A percentile compares a stretch with the other conserved stretches of the same genome.
phyloP scores from a whole-genome alignment of 2,113 vertebrate species.

The Peromyscus leucopus region DNA sequence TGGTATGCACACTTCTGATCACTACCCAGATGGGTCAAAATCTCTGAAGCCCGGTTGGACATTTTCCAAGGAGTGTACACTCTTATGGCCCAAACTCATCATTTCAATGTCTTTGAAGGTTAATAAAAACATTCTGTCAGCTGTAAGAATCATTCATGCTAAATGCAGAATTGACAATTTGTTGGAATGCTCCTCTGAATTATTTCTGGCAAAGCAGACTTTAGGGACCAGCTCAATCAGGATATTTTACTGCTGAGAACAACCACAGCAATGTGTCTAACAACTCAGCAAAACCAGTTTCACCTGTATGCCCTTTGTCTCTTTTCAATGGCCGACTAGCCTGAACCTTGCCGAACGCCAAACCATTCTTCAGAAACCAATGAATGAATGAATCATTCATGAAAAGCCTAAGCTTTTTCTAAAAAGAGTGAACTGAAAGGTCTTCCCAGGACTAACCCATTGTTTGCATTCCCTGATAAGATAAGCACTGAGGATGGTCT shows the following conservation, averaged over 20 bases:
- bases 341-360: not conserved
- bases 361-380: constrained; percentile 46
- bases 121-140: constrained; percentile 60
- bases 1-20: not conserved
- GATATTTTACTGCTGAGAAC: constrained; percentile 40
- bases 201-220: constrained; percentile 48
- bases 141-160: constrained; percentile 48
- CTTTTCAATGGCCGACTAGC: constrained; percentile 15
- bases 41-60: not conserved
- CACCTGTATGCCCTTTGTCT: constrained; percentile 19
- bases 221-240: constrained; percentile 39
- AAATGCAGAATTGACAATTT: not conserved
- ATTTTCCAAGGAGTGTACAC: not conserved
- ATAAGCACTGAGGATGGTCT: not conserved
- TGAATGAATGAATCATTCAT: constrained; percentile 56
- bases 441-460: constrained; percentile 25
- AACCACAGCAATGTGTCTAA: constrained; percentile 10
- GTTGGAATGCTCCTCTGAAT: constrained; percentile 32
- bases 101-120: not conserved
- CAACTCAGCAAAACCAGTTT: constrained; percentile 15
- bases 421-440: constrained; percentile 61
- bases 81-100: not conserved
- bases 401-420: constrained; percentile 59
- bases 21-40: constrained; percentile 24
- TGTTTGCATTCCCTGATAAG: constrained; percentile 56